phyloP scores from a whole-genome alignment of 2,113 vertebrate genomes.

The Cepphus grylle region DNA sequence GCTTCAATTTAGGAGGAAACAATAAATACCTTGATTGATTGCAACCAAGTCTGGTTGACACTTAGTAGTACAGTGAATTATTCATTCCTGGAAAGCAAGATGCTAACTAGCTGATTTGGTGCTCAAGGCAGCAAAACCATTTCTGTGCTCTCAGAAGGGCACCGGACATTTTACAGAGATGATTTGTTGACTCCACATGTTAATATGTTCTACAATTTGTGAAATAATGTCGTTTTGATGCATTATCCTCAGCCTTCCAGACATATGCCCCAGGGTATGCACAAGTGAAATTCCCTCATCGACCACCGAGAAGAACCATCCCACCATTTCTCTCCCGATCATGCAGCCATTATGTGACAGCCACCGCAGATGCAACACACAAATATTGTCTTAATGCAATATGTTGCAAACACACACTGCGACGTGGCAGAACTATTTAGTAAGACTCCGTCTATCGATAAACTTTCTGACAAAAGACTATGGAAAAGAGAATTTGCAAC shows the following conservation, averaged over 20 bases:
- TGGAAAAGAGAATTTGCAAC: background rate
- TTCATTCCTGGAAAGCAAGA: conserved; percentile 47
- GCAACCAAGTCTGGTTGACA: conserved; percentile 1
- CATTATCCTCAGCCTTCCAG: background rate
- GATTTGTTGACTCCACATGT: background rate
- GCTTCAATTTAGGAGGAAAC: background rate
- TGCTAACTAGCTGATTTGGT: conserved; percentile 30
- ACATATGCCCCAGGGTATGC: background rate
- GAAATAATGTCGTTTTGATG: background rate
- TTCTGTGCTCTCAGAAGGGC: background rate
- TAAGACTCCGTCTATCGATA: background rate
- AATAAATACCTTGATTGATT: conserved; percentile 53
- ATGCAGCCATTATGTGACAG: background rate
- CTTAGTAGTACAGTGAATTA: conserved; percentile 13
- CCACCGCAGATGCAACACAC: background rate
- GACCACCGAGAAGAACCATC: background rate
- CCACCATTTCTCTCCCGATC: background rate
- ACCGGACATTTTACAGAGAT: background rate
- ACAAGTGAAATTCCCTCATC: background rate
- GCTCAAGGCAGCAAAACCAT: conserved; percentile 21
- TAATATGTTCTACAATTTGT: background rate
- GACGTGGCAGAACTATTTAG: background rate
- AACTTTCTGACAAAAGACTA: background rate
- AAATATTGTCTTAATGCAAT: background rate
- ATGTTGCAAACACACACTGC: background rate